These are phyloP conservation scores for Caenorhabditis latens DNA, from an alignment of 1,140 invertebrate genomes.

Conservation along the genomic window DNA sequence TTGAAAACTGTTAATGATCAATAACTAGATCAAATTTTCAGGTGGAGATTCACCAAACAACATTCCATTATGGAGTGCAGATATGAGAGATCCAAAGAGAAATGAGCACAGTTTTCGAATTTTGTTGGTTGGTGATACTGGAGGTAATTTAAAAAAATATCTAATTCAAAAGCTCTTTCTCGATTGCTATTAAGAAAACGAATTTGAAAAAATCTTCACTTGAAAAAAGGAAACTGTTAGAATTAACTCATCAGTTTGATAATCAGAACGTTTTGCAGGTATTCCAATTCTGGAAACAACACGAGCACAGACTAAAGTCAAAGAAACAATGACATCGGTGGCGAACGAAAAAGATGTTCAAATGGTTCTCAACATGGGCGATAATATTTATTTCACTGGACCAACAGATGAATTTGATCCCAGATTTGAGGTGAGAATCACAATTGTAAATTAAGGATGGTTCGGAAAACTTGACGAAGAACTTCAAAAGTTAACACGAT, in stretches of 20 bases:
- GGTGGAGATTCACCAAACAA: conserved; percentile 5
- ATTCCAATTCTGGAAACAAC: conserved; percentile 68
- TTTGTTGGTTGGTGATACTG: conserved; percentile 73
- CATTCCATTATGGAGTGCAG: background rate
- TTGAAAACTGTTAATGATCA: too few relatives aligned
- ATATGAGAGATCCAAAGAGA: background rate
- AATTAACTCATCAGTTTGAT: too few relatives aligned
- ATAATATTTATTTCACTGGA: conserved; percentile 73
- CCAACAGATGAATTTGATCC: conserved; percentile 68
- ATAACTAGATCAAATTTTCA: background rate
- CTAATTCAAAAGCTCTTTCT: too few relatives aligned
- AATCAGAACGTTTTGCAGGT: conserved; percentile 17
- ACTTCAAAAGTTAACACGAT: too few relatives aligned
- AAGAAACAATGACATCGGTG: conserved; percentile 59
- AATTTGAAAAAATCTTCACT: too few relatives aligned
- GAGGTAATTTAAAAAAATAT: conserved; percentile 63
- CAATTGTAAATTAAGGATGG: too few relatives aligned
- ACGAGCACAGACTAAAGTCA: conserved; percentile 67
- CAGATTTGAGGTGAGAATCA: conserved; percentile 65
- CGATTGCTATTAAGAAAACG: too few relatives aligned
- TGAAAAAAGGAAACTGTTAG: too few relatives aligned
- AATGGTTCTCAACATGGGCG: conserved; percentile 68
- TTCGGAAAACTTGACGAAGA: too few relatives aligned
- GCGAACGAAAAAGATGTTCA: conserved; percentile 58
- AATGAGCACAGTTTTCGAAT: conserved; percentile 64